Evolutionary conservation across 1,140 invertebrate genomes (phyloP), one percentile per base, ranked within the genome.

Genomic region (Ectropis grisescens): DNA sequence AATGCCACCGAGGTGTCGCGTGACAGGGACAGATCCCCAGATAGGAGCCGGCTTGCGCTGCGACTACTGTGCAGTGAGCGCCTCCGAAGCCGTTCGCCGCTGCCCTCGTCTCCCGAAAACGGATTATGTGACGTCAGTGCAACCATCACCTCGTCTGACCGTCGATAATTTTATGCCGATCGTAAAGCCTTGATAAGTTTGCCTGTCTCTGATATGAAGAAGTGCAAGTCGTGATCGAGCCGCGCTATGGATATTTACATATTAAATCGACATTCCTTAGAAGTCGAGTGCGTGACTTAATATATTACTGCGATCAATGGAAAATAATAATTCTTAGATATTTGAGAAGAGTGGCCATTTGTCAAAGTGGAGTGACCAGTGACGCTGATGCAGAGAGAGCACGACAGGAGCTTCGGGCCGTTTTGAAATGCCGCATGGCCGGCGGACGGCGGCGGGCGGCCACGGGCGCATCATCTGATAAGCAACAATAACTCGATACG

Each of bases 401-500:
- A 44, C 44, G 41, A 55, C 49, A 46, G 56, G 55, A 33, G 48
- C 36, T 25, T 16, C 15, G 38, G 40, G 33, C 29, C 27, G 41
- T 26, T 22, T 27, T n/a, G n/a, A n/a, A n/a, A n/a, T n/a, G n/a
- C n/a, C n/a, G n/a, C n/a, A n/a, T n/a, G n/a, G n/a, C n/a, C n/a
- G n/a, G 26, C 25, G 36, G 30, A 19, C 16, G 16, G n/a, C 16
- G 8, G 38, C 51, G 42, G 33, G 36, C 48, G 11, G 33, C 48
- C 41, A 43, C 61, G 11, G 33, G 50, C 41, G 45, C 61, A 64
- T 71, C 70, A 71, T 76, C 75, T 53, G 71, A 75, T 76, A 80
- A 72, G 61, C 55, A 56, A 69, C 65, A 71, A 74, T 78, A 71
- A 75, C 53, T 64, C 58, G 66, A 69, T 69, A 60, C 51, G 55